Evolutionary conservation across 2,888 invertebrate genomes (phyloP).

Genomic region (Parasteatoda lunata): DNA sequence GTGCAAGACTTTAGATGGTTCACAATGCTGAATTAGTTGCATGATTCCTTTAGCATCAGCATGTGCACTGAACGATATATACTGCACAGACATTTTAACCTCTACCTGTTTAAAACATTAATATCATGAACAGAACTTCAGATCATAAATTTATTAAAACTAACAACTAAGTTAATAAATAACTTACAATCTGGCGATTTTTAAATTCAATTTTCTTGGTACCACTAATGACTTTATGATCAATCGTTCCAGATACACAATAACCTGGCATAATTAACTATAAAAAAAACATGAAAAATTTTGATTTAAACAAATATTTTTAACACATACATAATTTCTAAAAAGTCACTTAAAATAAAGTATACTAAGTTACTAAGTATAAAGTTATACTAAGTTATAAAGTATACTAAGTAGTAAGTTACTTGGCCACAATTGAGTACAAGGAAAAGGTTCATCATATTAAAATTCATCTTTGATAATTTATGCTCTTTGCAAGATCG

Average conservation of each 20-base stretch:
- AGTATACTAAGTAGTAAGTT: too few species aligned
- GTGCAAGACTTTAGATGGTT: constrained; percentile 96
- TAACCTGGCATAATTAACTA: constrained; percentile 97
- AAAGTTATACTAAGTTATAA: too few species aligned
- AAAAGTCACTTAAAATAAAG: too few species aligned
- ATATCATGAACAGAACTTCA: too few species aligned
- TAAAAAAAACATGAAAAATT: constrained; percentile 38
- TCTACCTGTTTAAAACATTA: constrained; percentile 78
- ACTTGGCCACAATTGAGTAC: too few species aligned
- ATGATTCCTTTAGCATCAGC: constrained; percentile 98
- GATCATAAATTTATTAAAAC: too few species aligned
- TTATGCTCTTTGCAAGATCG: too few species aligned
- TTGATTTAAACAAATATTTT: background rate
- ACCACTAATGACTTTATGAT: constrained; percentile 95
- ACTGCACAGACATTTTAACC: constrained; percentile 94
- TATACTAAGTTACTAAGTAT: too few species aligned
- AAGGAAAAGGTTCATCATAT: too few species aligned
- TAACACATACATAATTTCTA: too few species aligned
- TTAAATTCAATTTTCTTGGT: constrained; percentile 96
- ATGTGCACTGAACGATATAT: constrained; percentile 99
- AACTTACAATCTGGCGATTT: constrained; percentile 85
- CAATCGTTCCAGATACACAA: constrained; percentile 98
- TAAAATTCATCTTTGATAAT: too few species aligned
- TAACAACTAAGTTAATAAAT: too few species aligned
- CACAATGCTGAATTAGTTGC: constrained; percentile 98